These are phyloP conservation scores for Arion vulgaris DNA, from an alignment of 1,140 invertebrate species.

Conservation along the genomic window DNA sequence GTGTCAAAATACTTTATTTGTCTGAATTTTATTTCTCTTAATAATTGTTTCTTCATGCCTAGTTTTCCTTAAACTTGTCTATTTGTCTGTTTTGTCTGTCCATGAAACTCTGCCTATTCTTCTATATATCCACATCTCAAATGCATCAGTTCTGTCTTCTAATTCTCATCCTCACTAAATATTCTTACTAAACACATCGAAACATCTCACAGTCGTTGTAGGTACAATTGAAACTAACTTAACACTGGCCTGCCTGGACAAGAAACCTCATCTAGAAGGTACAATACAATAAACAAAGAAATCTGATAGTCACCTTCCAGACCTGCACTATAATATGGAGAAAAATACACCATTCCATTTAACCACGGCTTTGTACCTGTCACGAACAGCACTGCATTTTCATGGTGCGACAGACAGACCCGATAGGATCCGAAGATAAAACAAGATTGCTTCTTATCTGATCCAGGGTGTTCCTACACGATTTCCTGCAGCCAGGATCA, in stretches of 20 bases:
- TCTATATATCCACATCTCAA: too few species aligned
- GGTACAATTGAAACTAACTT: neutral
- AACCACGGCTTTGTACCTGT: slow-evolving; percentile 13
- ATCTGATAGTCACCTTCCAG: neutral
- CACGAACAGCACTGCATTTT: slow-evolving; percentile 13
- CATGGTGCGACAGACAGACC: slow-evolving; percentile 7
- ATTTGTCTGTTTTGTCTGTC: too few species aligned
- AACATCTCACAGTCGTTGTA: too few species aligned
- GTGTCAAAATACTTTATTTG: too few species aligned
- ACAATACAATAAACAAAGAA: neutral
- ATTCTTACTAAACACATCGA: too few species aligned
- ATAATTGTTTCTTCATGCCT: too few species aligned
- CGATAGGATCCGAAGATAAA: slow-evolving; percentile 3
- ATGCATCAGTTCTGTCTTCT: too few species aligned
- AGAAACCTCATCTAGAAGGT: neutral
- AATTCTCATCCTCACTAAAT: too few species aligned
- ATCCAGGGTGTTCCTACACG: neutral
- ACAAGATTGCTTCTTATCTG: slow-evolving; percentile 22
- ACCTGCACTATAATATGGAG: neutral
- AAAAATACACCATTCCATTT: slow-evolving; percentile 12
- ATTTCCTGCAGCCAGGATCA: neutral
- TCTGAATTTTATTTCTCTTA: too few species aligned
- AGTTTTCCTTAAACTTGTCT: too few species aligned
- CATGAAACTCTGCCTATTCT: too few species aligned
- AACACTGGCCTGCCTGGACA: neutral